These are phyloP conservation scores for Nipponia nippon DNA, from an alignment of 2,113 vertebrate genomes.

Conservation along the genomic window DNA sequence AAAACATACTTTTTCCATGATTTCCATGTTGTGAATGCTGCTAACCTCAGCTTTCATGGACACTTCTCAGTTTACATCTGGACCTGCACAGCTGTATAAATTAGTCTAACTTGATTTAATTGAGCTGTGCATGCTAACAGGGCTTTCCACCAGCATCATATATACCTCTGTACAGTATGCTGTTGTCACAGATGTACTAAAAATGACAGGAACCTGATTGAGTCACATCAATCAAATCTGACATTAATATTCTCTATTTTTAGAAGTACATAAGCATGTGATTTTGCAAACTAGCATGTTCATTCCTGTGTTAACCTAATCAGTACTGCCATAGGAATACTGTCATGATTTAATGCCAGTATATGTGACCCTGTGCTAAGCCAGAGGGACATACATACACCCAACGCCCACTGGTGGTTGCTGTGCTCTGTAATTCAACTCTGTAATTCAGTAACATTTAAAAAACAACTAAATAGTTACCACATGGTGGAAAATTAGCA, in stretches of 20 bases:
- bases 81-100: slow-evolving; percentile 28
- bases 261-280: slow-evolving; percentile 18
- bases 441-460: slow-evolving; percentile 73
- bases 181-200: slow-evolving; percentile 46
- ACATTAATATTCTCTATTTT: slow-evolving; percentile 48
- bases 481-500: slow-evolving; percentile 79
- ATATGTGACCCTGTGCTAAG: slow-evolving; percentile 58
- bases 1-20: neutral
- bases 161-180: neutral
- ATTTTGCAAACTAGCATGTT: slow-evolving; percentile 50
- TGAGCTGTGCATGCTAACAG: neutral
- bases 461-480: slow-evolving; percentile 74
- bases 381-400: slow-evolving; percentile 23
- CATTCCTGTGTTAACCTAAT: slow-evolving; percentile 36
- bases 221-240: slow-evolving; percentile 46
- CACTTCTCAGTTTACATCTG: slow-evolving; percentile 15
- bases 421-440: slow-evolving; percentile 65
- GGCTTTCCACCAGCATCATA: neutral
- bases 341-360: slow-evolving; percentile 64
- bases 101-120: slow-evolving; percentile 18
- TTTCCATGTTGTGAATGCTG: slow-evolving; percentile 4
- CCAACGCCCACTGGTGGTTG: slow-evolving; percentile 34
- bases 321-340: slow-evolving; percentile 42
- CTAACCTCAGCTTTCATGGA: neutral
- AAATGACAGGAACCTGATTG: slow-evolving; percentile 19